A percentile compares a stretch with the other conserved stretches of the same genome.
Conservation (phyloP, 2,113 vertebrate genomes). For the Aegithalos caudatus region DNA sequence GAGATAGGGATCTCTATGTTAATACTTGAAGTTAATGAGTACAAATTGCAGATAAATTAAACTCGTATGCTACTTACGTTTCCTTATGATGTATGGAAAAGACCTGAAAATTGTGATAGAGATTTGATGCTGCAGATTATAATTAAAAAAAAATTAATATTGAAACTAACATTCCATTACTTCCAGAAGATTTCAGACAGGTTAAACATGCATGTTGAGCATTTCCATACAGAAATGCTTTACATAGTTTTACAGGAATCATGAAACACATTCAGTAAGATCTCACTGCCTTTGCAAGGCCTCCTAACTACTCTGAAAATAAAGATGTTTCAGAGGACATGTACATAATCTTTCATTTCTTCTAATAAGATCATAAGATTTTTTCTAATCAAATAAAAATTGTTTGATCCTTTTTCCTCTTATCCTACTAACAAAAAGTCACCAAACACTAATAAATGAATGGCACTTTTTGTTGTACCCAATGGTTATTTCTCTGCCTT, state of each 20-base stretch:
- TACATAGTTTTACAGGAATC: neutral
- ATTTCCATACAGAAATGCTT: neutral
- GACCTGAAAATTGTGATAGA: neutral
- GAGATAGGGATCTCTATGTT: neutral
- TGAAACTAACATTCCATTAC: neutral
- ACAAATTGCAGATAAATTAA: conserved; percentile 23
- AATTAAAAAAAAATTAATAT: neutral
- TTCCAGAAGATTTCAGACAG: neutral
- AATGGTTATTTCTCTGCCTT: neutral
- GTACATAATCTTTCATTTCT: neutral
- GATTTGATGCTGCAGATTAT: neutral
- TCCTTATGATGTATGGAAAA: neutral
- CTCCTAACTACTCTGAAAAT: neutral
- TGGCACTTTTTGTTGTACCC: neutral
- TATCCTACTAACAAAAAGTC: neutral
- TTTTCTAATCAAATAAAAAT: conserved; percentile 22
- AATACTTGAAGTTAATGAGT: neutral
- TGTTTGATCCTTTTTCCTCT: neutral
- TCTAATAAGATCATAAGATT: neutral
- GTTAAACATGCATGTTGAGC: neutral
- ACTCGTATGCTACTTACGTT: neutral
- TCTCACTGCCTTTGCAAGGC: neutral
- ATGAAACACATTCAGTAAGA: neutral
- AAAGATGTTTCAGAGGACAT: neutral
- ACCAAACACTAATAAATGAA: neutral